phyloP scores from a whole-genome alignment of 2,888 invertebrate genomes.

The Sesamia inferens region DNA sequence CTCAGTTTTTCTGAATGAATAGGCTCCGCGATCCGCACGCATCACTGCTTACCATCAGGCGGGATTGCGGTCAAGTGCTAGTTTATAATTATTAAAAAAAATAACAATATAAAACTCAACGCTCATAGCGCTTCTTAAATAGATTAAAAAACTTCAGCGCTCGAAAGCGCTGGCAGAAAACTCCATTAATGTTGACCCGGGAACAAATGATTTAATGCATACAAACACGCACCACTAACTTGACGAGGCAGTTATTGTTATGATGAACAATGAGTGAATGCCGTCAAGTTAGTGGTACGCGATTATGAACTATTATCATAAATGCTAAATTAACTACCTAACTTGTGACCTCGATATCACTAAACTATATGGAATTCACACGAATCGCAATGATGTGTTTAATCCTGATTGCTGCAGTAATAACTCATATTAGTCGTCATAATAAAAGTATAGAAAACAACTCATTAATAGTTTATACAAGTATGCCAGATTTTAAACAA shows the following conservation, averaged over 20 bases:
- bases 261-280: background rate
- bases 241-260: background rate
- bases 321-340: background rate
- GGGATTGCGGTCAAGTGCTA: no score
- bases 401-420: background rate
- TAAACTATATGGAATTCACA: background rate
- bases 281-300: no score
- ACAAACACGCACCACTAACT: background rate
- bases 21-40: no score
- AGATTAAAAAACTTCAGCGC: background rate
- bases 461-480: constrained; percentile 3
- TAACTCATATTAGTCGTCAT: background rate
- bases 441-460: background rate
- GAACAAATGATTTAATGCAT: background rate
- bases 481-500: background rate
- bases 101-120: background rate
- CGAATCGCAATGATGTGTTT: background rate
- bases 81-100: no score
- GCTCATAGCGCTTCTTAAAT: background rate
- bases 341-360: background rate
- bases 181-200: no score
- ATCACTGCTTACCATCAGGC: no score
- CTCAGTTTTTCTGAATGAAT: no score
- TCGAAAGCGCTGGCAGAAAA: background rate
- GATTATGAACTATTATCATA: background rate